Percentiles rank a stretch among this genome's conserved stretches.
Evolutionary conservation across 2,113 vertebrate genomes (phyloP).

Genomic region (Mungos mungo): DNA sequence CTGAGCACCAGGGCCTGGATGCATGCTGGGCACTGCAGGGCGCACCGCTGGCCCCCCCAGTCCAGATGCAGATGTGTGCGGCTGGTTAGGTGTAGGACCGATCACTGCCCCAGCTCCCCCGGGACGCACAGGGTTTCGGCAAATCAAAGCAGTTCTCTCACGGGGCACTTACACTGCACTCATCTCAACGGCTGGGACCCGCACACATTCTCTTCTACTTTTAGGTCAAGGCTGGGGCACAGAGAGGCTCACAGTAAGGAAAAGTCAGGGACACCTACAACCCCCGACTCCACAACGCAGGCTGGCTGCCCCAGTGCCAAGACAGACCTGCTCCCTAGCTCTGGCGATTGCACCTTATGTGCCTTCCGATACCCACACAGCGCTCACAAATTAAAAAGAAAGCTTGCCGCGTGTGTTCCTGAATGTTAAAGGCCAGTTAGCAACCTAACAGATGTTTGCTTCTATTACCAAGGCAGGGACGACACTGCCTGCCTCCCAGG

Average conservation of each 20-base stretch:
- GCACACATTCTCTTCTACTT: background rate
- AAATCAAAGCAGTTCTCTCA: background rate
- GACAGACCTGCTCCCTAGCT: background rate
- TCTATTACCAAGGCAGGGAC: background rate
- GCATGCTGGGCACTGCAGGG: background rate
- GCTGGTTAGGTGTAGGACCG: background rate
- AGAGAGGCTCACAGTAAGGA: background rate
- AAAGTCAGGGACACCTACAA: background rate
- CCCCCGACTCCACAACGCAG: background rate
- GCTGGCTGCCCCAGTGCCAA: background rate
- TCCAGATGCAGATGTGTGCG: rapidly evolving
- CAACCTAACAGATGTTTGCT: background rate
- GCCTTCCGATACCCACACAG: background rate
- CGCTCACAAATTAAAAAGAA: background rate
- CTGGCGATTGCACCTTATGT: background rate
- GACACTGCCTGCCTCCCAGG: background rate
- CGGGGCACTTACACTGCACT: background rate
- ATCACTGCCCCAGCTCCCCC: background rate
- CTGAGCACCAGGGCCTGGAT: background rate
- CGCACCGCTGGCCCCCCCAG: background rate
- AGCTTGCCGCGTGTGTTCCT: background rate
- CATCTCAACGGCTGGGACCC: background rate
- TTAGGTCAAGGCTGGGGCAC: background rate
- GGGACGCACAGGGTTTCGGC: background rate
- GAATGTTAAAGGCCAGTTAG: background rate